Percentiles rank a stretch among this genome's conserved stretches.
These are phyloP conservation scores for Gandaritis pyraliata DNA, from an alignment of 2,888 invertebrate genomes.

Conservation along the genomic window DNA sequence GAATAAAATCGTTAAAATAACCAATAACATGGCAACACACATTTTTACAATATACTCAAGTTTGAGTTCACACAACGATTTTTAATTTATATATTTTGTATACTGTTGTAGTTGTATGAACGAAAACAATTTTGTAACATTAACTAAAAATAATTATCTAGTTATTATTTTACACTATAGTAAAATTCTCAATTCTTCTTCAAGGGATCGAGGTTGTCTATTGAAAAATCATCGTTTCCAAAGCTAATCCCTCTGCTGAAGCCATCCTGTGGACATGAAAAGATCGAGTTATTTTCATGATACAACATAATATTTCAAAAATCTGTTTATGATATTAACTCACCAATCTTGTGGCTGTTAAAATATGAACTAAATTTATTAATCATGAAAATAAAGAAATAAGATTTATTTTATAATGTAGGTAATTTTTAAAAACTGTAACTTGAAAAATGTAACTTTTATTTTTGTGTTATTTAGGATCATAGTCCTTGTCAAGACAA, in stretches of 20 bases:
- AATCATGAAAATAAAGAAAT: not conserved
- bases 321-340: conserved; percentile 44
- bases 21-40: conserved; percentile 79
- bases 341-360: conserved; percentile 64
- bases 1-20: conserved; percentile 66
- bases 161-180: conserved; percentile 36
- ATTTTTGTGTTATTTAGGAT: too few species aligned
- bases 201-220: conserved; percentile 97
- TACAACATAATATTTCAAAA: too few species aligned
- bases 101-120: conserved; percentile 60
- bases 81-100: conserved; percentile 48
- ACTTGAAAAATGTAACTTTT: too few species aligned
- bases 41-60: conserved; percentile 48
- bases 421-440: too few species aligned
- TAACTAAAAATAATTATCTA: conserved; percentile 42
- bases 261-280: conserved; percentile 88
- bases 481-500: too few species aligned
- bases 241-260: conserved; percentile 94
- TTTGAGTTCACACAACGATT: conserved; percentile 64
- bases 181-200: conserved; percentile 86
- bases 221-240: conserved; percentile 96
- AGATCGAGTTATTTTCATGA: conserved; percentile 5
- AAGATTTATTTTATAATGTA: too few species aligned
- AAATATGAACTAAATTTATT: conserved; percentile 44
- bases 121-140: conserved; percentile 55